These are phyloP conservation scores for Volucella inflata DNA, from an alignment of 2,888 invertebrate genomes.

Conservation along the genomic window DNA sequence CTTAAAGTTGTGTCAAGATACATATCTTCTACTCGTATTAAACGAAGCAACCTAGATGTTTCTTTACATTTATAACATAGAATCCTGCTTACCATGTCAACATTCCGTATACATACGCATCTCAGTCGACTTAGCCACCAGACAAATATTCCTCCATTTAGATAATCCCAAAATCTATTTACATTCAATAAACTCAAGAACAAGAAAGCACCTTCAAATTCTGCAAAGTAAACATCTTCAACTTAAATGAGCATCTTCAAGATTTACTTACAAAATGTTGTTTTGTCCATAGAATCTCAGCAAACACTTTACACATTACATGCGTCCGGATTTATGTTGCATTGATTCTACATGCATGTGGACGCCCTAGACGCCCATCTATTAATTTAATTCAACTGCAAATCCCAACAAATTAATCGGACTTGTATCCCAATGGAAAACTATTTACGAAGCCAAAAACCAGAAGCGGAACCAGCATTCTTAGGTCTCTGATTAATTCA, in stretches of 20 bases:
- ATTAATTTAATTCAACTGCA: slow-evolving; percentile 16
- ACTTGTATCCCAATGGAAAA: slow-evolving; percentile 36
- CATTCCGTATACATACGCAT: neutral
- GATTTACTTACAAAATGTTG: no score
- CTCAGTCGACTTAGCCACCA: neutral
- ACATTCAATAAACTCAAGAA: no score
- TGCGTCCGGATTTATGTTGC: neutral
- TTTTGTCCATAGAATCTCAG: neutral
- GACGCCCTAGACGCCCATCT: slow-evolving; percentile 6
- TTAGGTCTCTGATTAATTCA: slow-evolving; percentile 47
- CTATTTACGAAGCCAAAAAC: slow-evolving; percentile 31
- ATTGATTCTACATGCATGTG: neutral
- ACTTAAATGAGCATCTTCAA: no score
- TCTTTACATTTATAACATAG: no score
- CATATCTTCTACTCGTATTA: no score
- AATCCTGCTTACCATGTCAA: no score
- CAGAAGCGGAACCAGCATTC: slow-evolving; percentile 6
- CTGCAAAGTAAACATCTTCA: no score
- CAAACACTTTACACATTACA: neutral
- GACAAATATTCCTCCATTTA: no score
- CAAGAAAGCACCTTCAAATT: no score
- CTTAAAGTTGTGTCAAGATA: no score
- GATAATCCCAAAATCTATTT: no score
- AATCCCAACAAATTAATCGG: slow-evolving; percentile 44
- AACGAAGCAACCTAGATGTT: no score